These are phyloP conservation scores for Pangasius krempfi DNA, from an alignment of 2,797 vertebrate genomes.

Conservation along the genomic window DNA sequence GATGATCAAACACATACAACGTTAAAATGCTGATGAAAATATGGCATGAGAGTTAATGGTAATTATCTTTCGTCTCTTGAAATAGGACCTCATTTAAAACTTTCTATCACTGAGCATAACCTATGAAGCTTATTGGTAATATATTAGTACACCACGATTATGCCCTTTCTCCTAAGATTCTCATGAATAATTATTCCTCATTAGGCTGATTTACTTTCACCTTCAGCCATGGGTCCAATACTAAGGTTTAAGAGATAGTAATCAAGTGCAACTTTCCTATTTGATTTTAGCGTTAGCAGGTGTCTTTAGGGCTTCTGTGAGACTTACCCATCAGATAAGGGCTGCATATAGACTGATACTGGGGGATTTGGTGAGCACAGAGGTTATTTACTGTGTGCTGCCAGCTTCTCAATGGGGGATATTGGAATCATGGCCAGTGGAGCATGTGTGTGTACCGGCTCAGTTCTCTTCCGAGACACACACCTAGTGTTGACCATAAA, in stretches of 20 bases:
- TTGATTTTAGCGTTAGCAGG: conserved; percentile 35
- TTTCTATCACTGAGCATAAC: not conserved
- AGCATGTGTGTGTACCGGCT: conserved; percentile 46
- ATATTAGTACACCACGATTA: conserved; percentile 3
- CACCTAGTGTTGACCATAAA: conserved; percentile 42
- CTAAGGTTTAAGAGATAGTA: not conserved
- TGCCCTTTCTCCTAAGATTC: not conserved
- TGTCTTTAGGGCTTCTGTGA: conserved; percentile 33
- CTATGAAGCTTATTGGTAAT: not conserved
- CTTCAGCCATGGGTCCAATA: not conserved
- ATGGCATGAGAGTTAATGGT: not conserved
- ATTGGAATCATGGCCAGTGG: conserved; percentile 52
- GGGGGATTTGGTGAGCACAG: conserved; percentile 45
- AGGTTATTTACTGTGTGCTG: conserved; percentile 54
- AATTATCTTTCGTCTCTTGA: not conserved
- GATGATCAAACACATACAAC: conserved; percentile 7
- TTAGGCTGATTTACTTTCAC: conserved; percentile 14
- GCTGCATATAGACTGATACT: conserved; percentile 39
- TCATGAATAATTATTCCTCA: conserved; percentile 1
- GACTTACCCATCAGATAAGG: conserved; percentile 51
- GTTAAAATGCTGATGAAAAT: conserved; percentile 12
- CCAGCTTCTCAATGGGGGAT: conserved; percentile 45
- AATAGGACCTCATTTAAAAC: not conserved
- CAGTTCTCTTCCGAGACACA: conserved; percentile 36
- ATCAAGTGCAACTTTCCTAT: conserved; percentile 19